Conservation (phyloP, 2,797 vertebrate genomes). For the Mionectes olivaceus region DNA sequence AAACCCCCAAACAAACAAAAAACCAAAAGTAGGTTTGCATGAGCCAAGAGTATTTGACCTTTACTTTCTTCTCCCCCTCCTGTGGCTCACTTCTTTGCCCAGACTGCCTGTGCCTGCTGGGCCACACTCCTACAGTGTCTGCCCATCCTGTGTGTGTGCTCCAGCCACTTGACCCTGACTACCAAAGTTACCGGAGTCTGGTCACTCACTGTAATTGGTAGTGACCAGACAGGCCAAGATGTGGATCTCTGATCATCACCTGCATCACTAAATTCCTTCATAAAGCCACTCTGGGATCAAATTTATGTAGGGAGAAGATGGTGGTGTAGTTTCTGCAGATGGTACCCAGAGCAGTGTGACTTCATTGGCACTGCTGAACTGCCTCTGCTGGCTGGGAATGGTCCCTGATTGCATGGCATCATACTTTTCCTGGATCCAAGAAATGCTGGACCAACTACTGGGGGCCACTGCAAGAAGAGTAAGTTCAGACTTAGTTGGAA, state of each 20-base stretch:
- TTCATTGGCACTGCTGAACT: background rate
- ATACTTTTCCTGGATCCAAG: background rate
- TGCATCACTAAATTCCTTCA: background rate
- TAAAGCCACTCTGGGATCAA: background rate
- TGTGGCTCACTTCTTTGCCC: background rate
- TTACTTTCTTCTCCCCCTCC: background rate
- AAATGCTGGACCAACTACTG: background rate
- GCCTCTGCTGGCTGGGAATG: too few relatives aligned
- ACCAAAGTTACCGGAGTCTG: rapidly evolving
- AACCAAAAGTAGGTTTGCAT: background rate
- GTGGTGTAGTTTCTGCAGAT: background rate
- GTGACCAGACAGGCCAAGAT: background rate
- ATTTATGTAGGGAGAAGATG: background rate
- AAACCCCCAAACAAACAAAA: background rate
- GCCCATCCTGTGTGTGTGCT: rapidly evolving
- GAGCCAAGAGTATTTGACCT: background rate
- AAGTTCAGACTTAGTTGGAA: background rate
- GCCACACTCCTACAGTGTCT: background rate
- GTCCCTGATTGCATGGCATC: background rate
- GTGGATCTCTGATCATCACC: background rate
- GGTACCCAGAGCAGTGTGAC: background rate
- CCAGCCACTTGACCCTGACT: background rate
- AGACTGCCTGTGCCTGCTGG: background rate
- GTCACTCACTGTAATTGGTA: background rate
- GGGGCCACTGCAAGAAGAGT: background rate